These are phyloP conservation scores for Isichthys henryi DNA, from an alignment of 2,113 vertebrate species.

Conservation along the genomic window DNA sequence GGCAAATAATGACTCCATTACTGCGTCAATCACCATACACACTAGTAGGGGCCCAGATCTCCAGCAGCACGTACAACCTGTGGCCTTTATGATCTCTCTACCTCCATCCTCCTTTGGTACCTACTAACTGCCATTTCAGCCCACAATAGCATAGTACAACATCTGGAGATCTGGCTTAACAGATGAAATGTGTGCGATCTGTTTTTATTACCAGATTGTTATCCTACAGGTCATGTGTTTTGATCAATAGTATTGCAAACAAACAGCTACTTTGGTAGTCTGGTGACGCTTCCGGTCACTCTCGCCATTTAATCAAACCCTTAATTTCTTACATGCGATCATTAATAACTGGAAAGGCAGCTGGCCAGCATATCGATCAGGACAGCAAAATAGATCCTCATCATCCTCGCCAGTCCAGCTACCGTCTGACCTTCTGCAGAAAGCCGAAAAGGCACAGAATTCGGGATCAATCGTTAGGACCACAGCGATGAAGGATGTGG, in stretches of 20 bases:
- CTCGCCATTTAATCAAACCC: not conserved
- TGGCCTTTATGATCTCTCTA: conserved; percentile 15
- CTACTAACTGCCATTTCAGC: not conserved
- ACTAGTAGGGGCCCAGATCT: conserved; percentile 14
- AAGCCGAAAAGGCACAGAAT: not conserved
- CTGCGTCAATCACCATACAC: not conserved
- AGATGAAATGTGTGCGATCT: not conserved
- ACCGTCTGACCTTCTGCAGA: not conserved
- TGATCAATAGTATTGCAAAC: not conserved
- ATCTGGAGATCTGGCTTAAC: not conserved
- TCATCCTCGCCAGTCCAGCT: not conserved
- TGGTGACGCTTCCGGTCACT: not conserved
- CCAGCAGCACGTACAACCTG: not conserved
- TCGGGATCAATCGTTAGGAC: not conserved
- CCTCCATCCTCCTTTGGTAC: conserved; percentile 12
- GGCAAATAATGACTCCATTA: not conserved
- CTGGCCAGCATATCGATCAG: conserved; percentile 1
- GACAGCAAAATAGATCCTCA: not conserved
- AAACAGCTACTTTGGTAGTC: not conserved
- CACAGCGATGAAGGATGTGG: not conserved
- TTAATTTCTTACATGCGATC: not conserved
- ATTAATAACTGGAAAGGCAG: conserved; percentile 15
- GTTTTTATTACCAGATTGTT: not conserved
- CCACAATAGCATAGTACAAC: not conserved
- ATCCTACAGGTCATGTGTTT: not conserved